These are phyloP conservation scores for Sepioteuthis lessoniana DNA, from an alignment of 2,888 invertebrate genomes.

Conservation along the genomic window DNA sequence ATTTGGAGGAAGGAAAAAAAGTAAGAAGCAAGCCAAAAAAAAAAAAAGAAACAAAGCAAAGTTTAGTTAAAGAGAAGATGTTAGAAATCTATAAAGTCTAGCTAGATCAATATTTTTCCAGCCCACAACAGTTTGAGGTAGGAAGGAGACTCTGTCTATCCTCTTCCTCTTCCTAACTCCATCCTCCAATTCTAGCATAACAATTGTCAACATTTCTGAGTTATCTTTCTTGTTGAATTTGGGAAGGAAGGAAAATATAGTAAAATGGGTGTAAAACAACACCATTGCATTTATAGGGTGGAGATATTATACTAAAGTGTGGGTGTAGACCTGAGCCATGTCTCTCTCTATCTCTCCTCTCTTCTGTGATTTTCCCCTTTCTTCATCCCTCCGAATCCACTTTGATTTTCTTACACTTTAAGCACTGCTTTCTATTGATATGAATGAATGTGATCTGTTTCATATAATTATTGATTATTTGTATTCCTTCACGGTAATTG, in stretches of 20 bases:
- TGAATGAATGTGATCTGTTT: neutral
- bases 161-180: neutral
- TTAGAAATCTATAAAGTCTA: neutral
- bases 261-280: neutral
- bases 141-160: neutral
- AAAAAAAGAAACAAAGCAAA: neutral
- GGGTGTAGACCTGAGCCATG: neutral
- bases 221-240: neutral
- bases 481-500: neutral
- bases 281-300: neutral
- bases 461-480: conserved; percentile 20
- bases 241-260: neutral
- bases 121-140: neutral
- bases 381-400: neutral
- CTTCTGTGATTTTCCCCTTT: too few relatives aligned
- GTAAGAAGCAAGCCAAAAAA: too few relatives aligned
- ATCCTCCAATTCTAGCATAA: neutral
- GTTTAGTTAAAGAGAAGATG: neutral
- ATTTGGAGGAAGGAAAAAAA: too few relatives aligned
- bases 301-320: neutral
- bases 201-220: neutral
- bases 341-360: too few relatives aligned
- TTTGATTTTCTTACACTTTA: neutral
- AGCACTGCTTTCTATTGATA: neutral
- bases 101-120: neutral